These are phyloP conservation scores for Apantesis nais DNA, from an alignment of 2,888 invertebrate genomes.

Conservation along the genomic window DNA sequence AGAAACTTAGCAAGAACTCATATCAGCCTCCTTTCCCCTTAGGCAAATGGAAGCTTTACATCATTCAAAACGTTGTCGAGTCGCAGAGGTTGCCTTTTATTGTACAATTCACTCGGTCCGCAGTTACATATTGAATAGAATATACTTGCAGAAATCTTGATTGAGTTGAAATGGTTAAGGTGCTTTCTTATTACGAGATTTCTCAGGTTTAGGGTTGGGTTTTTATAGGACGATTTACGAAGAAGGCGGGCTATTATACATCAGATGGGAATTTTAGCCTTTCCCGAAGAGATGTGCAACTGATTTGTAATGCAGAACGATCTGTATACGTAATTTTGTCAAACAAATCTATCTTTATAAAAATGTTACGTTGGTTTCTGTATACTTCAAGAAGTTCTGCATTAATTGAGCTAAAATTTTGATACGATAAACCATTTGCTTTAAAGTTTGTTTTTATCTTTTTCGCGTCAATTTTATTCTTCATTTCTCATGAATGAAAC, in stretches of 20 bases:
- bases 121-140: constrained; percentile 37
- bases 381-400: too few species aligned
- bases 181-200: constrained; percentile 29
- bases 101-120: constrained; percentile 42
- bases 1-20: constrained; percentile 27
- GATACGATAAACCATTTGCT: too few species aligned
- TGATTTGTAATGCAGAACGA: background rate
- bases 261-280: constrained; percentile 26
- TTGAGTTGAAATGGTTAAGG: constrained; percentile 34
- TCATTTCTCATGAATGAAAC: too few species aligned
- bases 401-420: too few species aligned
- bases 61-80: constrained; percentile 41
- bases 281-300: constrained; percentile 9
- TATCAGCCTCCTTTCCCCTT: constrained; percentile 38
- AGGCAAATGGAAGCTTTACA: constrained; percentile 53
- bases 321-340: background rate
- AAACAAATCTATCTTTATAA: background rate
- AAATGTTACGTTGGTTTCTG: too few species aligned
- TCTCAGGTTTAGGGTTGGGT: constrained; percentile 32
- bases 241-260: constrained; percentile 18
- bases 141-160: constrained; percentile 39
- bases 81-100: constrained; percentile 37
- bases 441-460: too few species aligned
- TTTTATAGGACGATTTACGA: constrained; percentile 40
- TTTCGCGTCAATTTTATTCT: too few species aligned